Evolutionary conservation across 2,888 invertebrate species (phyloP).

Genomic region (Dyspetes luteomarginatus): DNA sequence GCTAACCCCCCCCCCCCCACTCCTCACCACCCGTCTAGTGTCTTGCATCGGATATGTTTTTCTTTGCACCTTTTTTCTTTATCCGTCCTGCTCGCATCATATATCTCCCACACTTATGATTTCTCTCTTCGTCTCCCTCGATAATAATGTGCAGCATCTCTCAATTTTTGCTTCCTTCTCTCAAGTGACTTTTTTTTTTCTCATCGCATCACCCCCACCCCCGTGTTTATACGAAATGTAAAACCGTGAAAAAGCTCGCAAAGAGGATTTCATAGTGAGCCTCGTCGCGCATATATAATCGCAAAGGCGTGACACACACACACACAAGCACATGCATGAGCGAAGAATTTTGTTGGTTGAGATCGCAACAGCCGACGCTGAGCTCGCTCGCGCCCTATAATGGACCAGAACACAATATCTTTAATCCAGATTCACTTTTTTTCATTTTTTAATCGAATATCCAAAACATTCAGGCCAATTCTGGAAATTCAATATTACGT

Average conservation of each 20-base stretch:
- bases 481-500: conserved; percentile 79
- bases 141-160: background rate
- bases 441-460: conserved; percentile 74
- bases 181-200: conserved; percentile 46
- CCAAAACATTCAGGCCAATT: conserved; percentile 78
- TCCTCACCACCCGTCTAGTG: conserved; percentile 4
- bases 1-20: conserved; percentile 27
- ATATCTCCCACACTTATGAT: conserved; percentile 7
- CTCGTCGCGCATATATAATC: conserved; percentile 53
- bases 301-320: conserved; percentile 17
- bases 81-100: background rate
- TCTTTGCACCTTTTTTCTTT: conserved; percentile 49
- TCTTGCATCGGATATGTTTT: conserved; percentile 41
- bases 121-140: conserved; percentile 29
- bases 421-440: conserved; percentile 65
- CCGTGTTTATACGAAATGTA: conserved; percentile 81
- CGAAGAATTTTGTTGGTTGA: conserved; percentile 49
- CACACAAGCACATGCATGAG: conserved; percentile 28
- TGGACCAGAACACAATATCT: conserved; percentile 75
- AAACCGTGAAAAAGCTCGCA: conserved; percentile 82
- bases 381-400: conserved; percentile 55
- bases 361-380: conserved; percentile 8
- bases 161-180: conserved; percentile 7
- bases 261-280: conserved; percentile 80
- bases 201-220: too few relatives aligned